Percentiles rank a stretch among this genome's conserved stretches.
Conservation (phyloP, 2,113 vertebrate genomes). For the Microcebus jonahi region DNA sequence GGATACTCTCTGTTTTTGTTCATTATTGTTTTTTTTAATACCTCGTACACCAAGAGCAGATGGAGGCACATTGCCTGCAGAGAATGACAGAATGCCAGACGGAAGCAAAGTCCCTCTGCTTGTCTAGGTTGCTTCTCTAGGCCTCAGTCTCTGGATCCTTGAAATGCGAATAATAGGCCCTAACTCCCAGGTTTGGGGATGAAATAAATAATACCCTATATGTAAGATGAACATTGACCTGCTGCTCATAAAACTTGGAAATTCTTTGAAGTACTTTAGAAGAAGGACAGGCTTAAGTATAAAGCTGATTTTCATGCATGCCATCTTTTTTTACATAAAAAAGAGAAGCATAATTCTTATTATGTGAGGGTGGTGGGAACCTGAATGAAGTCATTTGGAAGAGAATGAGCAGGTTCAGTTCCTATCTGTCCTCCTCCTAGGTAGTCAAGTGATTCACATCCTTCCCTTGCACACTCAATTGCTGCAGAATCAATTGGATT, state of each 20-base stretch:
- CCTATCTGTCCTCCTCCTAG: not conserved
- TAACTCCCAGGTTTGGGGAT: not conserved
- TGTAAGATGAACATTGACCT: not conserved
- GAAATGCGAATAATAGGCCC: not conserved
- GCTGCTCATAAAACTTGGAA: not conserved
- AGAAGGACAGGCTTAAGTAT: not conserved
- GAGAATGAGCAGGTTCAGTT: not conserved
- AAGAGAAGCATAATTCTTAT: not conserved
- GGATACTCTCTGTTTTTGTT: not conserved
- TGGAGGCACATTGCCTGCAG: not conserved
- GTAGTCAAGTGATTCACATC: not conserved
- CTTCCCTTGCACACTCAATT: not conserved
- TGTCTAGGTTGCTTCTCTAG: not conserved
- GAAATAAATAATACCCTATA: not conserved
- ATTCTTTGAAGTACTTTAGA: constrained; percentile 1
- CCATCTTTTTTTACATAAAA: not conserved
- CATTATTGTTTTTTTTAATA: not conserved
- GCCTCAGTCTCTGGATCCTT: constrained; percentile 15
- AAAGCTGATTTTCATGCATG: not conserved
- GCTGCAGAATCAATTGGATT: not conserved
- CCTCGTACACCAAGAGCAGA: not conserved
- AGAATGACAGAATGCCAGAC: not conserved
- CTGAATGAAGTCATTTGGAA: not conserved
- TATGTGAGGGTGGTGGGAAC: not conserved
- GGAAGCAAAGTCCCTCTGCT: not conserved